phyloP scores from a whole-genome alignment of 2,113 vertebrate genomes.

The Cromileptes altivelis region DNA sequence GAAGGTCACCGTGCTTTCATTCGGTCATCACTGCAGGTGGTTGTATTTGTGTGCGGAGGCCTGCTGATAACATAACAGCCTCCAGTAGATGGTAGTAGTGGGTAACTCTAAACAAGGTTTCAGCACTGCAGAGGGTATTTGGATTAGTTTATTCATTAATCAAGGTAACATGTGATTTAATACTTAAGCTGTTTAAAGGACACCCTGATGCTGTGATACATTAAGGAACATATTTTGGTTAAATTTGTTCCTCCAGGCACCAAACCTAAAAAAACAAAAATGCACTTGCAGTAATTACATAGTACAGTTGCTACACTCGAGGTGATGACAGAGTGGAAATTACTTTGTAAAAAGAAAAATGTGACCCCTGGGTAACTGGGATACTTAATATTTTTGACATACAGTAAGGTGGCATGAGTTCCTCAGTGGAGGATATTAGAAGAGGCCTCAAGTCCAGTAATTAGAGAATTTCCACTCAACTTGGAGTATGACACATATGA shows the following conservation, averaged over 20 bases:
- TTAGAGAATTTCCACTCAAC: not conserved
- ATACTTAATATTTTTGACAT: not conserved
- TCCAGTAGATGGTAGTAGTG: constrained; percentile 80
- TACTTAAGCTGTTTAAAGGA: not conserved
- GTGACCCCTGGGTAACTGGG: not conserved
- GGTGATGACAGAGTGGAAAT: not conserved
- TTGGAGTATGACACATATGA: not conserved
- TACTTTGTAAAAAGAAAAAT: not conserved
- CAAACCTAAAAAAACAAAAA: not conserved
- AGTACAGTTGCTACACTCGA: not conserved
- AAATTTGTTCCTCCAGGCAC: not conserved
- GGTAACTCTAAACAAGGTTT: constrained; percentile 35
- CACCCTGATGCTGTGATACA: not conserved
- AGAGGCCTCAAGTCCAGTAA: not conserved
- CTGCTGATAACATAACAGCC: not conserved
- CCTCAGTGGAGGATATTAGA: not conserved
- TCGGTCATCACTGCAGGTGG: constrained; percentile 57
- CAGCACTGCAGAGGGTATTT: constrained; percentile 4
- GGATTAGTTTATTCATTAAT: constrained; percentile 3
- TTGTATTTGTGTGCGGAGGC: not conserved
- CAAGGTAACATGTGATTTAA: not conserved
- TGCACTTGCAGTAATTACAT: not conserved
- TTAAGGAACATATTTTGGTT: not conserved
- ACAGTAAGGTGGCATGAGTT: not conserved
- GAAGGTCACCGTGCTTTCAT: constrained; percentile 50